Percentiles rank a stretch among this genome's conserved stretches.
These are phyloP conservation scores for Gasteruption jaculator DNA, from an alignment of 2,888 invertebrate species.

Conservation along the genomic window DNA sequence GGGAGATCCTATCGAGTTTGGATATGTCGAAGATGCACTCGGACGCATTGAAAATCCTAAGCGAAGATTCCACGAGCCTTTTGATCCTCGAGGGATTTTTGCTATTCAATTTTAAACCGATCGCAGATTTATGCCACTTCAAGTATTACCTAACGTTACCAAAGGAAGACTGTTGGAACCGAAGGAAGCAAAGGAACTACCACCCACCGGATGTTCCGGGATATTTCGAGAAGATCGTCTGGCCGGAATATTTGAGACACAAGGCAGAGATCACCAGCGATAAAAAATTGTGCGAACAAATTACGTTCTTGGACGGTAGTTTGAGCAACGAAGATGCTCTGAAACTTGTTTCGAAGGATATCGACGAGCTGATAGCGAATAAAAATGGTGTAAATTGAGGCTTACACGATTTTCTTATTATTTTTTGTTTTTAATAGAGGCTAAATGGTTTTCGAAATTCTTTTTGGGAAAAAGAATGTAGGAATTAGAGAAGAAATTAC, in stretches of 20 bases:
- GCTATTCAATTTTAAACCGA: constrained; percentile 66
- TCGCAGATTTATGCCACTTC: constrained; percentile 64
- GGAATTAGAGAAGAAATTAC: too few species aligned
- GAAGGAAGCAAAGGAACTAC: constrained; percentile 66
- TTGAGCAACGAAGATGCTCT: too few species aligned
- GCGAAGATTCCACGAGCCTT: constrained; percentile 43
- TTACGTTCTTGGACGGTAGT: constrained; percentile 40
- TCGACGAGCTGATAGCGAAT: too few species aligned
- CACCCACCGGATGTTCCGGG: constrained; percentile 82
- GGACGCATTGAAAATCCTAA: constrained; percentile 56
- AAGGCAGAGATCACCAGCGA: constrained; percentile 49
- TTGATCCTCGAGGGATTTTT: constrained; percentile 75
- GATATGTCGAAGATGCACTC: constrained; percentile 69
- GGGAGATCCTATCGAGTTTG: constrained; percentile 67
- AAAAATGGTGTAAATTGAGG: too few species aligned
- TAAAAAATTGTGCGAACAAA: constrained; percentile 24
- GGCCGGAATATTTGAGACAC: constrained; percentile 77
- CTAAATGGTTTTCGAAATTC: too few species aligned
- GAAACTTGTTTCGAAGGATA: too few species aligned
- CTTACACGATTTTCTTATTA: too few species aligned
- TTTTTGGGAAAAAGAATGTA: too few species aligned
- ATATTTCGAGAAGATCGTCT: constrained; percentile 85
- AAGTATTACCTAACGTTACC: constrained; percentile 72
- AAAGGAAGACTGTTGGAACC: constrained; percentile 62
- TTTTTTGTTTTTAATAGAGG: too few species aligned